A percentile compares a stretch with the other conserved stretches of the same genome.
Evolutionary conservation across 2,888 invertebrate genomes (phyloP).

Genomic region (Geophilus truncorum): DNA sequence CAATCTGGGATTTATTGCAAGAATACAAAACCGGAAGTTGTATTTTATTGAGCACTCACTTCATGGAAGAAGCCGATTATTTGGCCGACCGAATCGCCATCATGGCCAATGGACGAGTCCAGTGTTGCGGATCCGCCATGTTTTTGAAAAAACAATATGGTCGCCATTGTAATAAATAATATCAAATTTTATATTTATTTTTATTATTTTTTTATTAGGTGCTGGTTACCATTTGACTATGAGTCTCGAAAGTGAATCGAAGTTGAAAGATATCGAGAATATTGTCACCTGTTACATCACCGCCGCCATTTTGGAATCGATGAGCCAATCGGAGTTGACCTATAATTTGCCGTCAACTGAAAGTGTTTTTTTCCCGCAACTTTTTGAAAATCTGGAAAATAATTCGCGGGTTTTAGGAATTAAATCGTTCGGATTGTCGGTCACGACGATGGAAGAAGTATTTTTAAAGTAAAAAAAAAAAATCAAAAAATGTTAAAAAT

Average conservation of each 20-base stretch:
- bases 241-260: slow-evolving; percentile 50
- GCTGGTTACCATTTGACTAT: slow-evolving; percentile 74
- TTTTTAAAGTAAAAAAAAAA: slow-evolving; percentile 42
- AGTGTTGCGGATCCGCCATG: slow-evolving; percentile 75
- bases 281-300: background rate
- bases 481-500: too few relatives aligned
- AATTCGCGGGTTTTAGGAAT: slow-evolving; percentile 59
- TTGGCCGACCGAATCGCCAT: slow-evolving; percentile 87
- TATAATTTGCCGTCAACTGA: slow-evolving; percentile 42
- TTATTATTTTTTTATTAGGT: slow-evolving; percentile 52
- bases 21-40: slow-evolving; percentile 58
- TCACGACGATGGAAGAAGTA: slow-evolving; percentile 33
- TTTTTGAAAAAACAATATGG: slow-evolving; percentile 65
- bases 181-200: background rate
- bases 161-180: background rate
- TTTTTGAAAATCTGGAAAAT: slow-evolving; percentile 64
- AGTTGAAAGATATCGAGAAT: background rate
- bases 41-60: slow-evolving; percentile 83
- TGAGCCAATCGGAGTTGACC: background rate
- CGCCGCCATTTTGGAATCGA: background rate
- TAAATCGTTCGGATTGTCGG: background rate
- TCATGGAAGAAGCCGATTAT: slow-evolving; percentile 93
- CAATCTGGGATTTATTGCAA: slow-evolving; percentile 51
- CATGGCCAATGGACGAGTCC: slow-evolving; percentile 66
- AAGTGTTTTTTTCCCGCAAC: slow-evolving; percentile 58